A percentile compares a stretch with the other conserved stretches of the same genome.
Evolutionary conservation across 2,888 invertebrate species (phyloP).

Genomic region (Heliconius cydno): DNA sequence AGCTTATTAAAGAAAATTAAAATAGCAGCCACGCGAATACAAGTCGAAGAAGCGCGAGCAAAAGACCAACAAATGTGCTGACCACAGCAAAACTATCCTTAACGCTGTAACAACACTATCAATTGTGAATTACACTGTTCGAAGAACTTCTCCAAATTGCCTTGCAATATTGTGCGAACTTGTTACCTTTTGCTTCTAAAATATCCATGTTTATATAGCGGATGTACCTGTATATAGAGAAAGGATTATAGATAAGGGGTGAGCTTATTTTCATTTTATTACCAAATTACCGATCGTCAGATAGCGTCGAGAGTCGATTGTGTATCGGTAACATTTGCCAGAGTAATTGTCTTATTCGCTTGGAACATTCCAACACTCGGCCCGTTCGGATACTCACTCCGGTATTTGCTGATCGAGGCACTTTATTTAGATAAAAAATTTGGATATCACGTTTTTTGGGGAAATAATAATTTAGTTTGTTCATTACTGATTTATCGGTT

Average conservation of each 20-base stretch:
- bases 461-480: constrained; percentile 36
- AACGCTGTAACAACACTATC: constrained; percentile 54
- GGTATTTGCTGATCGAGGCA: constrained; percentile 42
- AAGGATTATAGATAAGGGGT: constrained; percentile 80
- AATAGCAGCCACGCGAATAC: constrained; percentile 79
- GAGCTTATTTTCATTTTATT: constrained; percentile 84
- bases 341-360: constrained; percentile 75
- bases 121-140: constrained; percentile 51
- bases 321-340: constrained; percentile 78
- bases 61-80: constrained; percentile 54
- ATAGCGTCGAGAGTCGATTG: constrained; percentile 72
- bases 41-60: constrained; percentile 70
- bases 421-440: constrained; percentile 29
- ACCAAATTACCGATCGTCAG: constrained; percentile 83
- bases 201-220: constrained; percentile 75
- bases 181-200: constrained; percentile 54
- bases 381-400: constrained; percentile 40
- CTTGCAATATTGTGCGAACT: constrained; percentile 56
- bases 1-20: constrained; percentile 83
- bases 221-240: constrained; percentile 65
- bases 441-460: constrained; percentile 36
- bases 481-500: constrained; percentile 23
- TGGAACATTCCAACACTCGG: constrained; percentile 64
- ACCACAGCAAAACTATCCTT: constrained; percentile 63
- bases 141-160: constrained; percentile 45